Conservation (phyloP, 2,888 invertebrate genomes). For the Ptilodon capucinus region DNA sequence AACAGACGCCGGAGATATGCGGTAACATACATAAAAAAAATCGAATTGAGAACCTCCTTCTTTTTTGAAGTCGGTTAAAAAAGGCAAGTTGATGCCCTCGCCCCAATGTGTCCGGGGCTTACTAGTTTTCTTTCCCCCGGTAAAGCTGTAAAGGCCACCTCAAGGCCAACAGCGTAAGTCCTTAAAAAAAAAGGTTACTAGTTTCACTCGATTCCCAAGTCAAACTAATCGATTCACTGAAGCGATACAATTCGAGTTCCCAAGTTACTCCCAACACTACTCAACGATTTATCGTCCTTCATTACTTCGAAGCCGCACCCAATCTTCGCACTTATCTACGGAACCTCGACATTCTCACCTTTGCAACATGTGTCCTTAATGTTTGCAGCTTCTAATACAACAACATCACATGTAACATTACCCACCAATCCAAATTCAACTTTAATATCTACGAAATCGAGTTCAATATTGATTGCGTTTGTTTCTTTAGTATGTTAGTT, state of each 20-base stretch:
- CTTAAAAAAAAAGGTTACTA: too few species aligned
- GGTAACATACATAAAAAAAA: too few species aligned
- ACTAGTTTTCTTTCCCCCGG: too few species aligned
- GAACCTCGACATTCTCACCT: conserved; percentile 65
- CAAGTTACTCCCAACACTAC: conserved; percentile 24
- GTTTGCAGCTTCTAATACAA: conserved; percentile 26
- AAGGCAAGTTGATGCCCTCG: too few species aligned
- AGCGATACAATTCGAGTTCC: background rate
- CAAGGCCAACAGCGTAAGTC: too few species aligned
- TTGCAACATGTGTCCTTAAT: conserved; percentile 67
- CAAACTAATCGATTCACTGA: background rate
- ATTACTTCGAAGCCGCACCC: conserved; percentile 45
- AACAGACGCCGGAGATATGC: too few species aligned
- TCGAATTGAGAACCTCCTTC: too few species aligned
- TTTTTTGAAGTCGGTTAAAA: too few species aligned
- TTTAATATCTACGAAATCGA: accelerated
- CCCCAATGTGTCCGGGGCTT: too few species aligned
- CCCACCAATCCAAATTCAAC: conserved; percentile 5
- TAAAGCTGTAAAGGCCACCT: too few species aligned
- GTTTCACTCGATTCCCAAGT: too few species aligned
- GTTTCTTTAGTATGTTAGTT: background rate
- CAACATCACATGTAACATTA: conserved; percentile 8
- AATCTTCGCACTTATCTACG: conserved; percentile 49
- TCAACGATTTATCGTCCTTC: conserved; percentile 52
- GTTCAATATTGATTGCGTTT: background rate